Base-by-base conservation (phyloP, 2,113 vertebrate species). In the Hippocampus abdominalis region DNA sequence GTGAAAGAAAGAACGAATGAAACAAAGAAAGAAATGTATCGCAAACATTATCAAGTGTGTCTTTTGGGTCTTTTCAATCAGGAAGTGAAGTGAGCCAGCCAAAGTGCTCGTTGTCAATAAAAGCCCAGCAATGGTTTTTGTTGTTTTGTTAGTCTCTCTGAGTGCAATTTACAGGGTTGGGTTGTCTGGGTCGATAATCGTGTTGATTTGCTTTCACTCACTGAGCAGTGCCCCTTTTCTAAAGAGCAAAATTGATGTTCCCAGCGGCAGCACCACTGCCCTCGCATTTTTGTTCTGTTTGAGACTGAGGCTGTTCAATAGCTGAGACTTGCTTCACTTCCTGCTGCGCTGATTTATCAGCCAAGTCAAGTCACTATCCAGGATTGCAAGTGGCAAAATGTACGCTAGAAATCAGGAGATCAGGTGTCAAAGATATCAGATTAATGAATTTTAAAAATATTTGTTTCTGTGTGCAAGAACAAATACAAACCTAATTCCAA, bases 171-270 rank as follows among this genome's bases (percentile, higher is more conserved):
- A 82, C 78, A 72, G 83, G 84, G 74, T 72, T 74, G 79, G 83
- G 25, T 77, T 78, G 84, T 81, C 77, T 65, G 65, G 85, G 82
- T 91, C 90, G 84, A 91, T 91, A 80, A 66, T 12, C 3, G 48
- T 49, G 82, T 85, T 90, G 89, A 90, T 90, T 90, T 86, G 84
- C 87, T 86, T 85, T 83, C 87, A 88, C 83, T 89, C 84, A 84
- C 83, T 80, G 71, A 85, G 77, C 80, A 69, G 81, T 77, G 83
- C 68, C 82, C 77, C 80, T 82, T 90, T 89, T 90, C 82, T 85
- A 89, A 90, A 91, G 89, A 91, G 88, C 88, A 89, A 77, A 86
- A 90, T 89, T 86, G 89, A 90, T 87, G 82, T 86, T 85, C 86
- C 79, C 84, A 83, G 87, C 82, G 12, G 85, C 78, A 57, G 71